Percentiles rank a stretch among this genome's conserved stretches.
phyloP scores from a whole-genome alignment of 2,888 invertebrate genomes.

The Xylota segnis region DNA sequence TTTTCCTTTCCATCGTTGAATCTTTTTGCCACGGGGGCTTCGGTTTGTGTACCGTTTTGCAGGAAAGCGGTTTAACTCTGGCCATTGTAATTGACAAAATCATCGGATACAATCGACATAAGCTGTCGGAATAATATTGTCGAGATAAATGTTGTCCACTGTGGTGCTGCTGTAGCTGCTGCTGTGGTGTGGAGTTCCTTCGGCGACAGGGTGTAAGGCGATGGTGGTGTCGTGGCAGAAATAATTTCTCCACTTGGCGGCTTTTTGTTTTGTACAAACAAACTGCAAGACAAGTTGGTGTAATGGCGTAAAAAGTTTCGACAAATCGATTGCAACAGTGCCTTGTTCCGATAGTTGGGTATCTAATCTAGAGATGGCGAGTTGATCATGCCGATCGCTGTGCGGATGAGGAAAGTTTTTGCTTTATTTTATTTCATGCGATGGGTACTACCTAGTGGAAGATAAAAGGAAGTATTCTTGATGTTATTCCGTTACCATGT shows the following conservation, averaged over 20 bases:
- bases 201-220: constrained; percentile 25
- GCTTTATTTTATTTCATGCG: not conserved
- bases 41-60: constrained; percentile 47
- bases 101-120: constrained; percentile 76
- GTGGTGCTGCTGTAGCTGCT: not conserved
- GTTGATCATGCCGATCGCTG: not conserved
- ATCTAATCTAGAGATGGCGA: constrained; percentile 40
- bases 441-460: no score
- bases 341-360: constrained; percentile 48
- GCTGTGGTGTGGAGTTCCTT: constrained; percentile 5
- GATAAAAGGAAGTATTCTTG: not conserved
- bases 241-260: constrained; percentile 66
- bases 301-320: constrained; percentile 67
- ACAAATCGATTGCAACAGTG: constrained; percentile 67
- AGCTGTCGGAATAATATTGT: constrained; percentile 76
- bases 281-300: constrained; percentile 73
- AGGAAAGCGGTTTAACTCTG: constrained; percentile 44
- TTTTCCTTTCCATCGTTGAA: constrained; percentile 34
- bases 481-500: not conserved
- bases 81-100: constrained; percentile 76
- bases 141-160: constrained; percentile 75
- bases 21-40: constrained; percentile 21
- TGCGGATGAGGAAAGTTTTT: not conserved
- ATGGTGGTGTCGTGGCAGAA: constrained; percentile 61
- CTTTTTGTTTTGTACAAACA: constrained; percentile 51